Conservation (phyloP, 2,113 vertebrate species). For the Zootoca vivipara region DNA sequence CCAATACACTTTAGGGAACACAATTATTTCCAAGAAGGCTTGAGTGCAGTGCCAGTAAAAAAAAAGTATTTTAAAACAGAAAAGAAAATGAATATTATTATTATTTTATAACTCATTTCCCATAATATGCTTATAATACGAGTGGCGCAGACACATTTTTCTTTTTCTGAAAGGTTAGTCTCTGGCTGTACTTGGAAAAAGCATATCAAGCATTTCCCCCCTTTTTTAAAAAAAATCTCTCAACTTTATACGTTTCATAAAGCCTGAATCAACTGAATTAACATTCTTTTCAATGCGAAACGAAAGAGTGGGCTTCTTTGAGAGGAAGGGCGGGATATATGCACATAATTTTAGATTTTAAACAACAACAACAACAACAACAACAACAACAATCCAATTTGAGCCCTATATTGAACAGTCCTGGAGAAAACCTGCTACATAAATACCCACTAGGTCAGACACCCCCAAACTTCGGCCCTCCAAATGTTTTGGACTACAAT, state of each 20-base stretch:
- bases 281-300: neutral
- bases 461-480: too few species aligned
- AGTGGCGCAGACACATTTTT: conserved; percentile 24
- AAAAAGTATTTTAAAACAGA: neutral
- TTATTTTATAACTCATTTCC: conserved; percentile 45
- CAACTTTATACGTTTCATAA: neutral
- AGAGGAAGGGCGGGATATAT: too few species aligned
- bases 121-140: conserved; percentile 22
- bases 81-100: conserved; percentile 36
- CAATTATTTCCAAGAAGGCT: conserved; percentile 24
- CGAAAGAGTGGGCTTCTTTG: neutral
- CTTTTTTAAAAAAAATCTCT: neutral
- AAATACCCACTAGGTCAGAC: neutral
- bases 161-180: conserved; percentile 14
- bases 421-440: neutral
- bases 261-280: conserved; percentile 23
- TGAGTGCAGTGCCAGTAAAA: conserved; percentile 16
- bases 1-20: conserved; percentile 45
- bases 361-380: too few species aligned
- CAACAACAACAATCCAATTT: too few species aligned
- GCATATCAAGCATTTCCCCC: neutral
- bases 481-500: too few species aligned
- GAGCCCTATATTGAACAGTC: neutral
- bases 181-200: conserved; percentile 23
- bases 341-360: too few species aligned